These are phyloP conservation scores for Ranitomeya imitator DNA, from an alignment of 2,113 vertebrate genomes.

Conservation along the genomic window DNA sequence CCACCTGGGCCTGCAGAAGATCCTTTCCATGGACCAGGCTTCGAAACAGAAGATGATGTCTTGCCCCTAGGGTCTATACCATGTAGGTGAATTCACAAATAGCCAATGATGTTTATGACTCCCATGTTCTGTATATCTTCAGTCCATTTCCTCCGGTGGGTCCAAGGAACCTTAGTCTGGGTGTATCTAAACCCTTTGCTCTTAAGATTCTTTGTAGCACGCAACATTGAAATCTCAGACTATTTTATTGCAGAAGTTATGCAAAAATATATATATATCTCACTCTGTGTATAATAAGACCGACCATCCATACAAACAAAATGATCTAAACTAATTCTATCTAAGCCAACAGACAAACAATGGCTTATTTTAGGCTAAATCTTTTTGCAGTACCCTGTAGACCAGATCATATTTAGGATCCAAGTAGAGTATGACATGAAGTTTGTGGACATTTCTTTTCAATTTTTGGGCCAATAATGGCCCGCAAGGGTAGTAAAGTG, in stretches of 20 bases:
- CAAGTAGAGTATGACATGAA: background rate
- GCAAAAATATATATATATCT: constrained; percentile 41
- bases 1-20: background rate
- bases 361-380: constrained; percentile 1
- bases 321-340: background rate
- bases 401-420: background rate
- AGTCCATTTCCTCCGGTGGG: background rate
- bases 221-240: constrained; percentile 16
- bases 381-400: no score
- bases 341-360: background rate
- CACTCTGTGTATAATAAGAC: background rate
- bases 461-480: background rate
- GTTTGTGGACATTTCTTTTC: background rate
- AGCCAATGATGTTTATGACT: background rate
- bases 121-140: background rate
- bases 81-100: background rate
- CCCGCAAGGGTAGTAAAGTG: background rate
- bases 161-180: background rate
- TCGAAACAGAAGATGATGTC: background rate
- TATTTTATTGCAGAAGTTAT: constrained; percentile 32
- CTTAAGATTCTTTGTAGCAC: background rate
- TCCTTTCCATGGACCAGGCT: background rate
- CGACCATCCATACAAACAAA: background rate
- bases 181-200: background rate
- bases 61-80: background rate